These are phyloP conservation scores for Eristalinus aeneus DNA, from an alignment of 2,888 invertebrate genomes.

Conservation along the genomic window DNA sequence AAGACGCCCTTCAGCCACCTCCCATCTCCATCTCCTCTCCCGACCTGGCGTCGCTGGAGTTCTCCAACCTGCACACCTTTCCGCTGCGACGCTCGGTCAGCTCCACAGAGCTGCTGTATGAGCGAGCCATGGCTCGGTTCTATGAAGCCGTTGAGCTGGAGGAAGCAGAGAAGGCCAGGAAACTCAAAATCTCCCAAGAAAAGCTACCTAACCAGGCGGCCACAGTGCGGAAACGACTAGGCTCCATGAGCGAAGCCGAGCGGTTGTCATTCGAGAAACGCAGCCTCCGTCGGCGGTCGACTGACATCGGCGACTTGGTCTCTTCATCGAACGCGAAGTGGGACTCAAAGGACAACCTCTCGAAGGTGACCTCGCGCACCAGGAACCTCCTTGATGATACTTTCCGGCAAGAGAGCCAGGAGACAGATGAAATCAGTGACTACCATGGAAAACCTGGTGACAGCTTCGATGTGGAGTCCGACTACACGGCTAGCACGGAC, in stretches of 20 bases:
- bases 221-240: slow-evolving; percentile 81
- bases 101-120: slow-evolving; percentile 91
- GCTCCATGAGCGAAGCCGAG: slow-evolving; percentile 82
- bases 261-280: slow-evolving; percentile 81
- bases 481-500: slow-evolving; percentile 85
- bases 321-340: slow-evolving; percentile 74
- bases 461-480: slow-evolving; percentile 82
- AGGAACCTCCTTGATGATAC: slow-evolving; percentile 67
- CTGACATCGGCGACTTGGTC: slow-evolving; percentile 77
- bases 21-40: slow-evolving; percentile 92
- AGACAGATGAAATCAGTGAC: slow-evolving; percentile 73
- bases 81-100: slow-evolving; percentile 88
- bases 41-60: slow-evolving; percentile 86
- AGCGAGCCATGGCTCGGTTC: slow-evolving; percentile 90
- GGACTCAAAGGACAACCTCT: slow-evolving; percentile 77
- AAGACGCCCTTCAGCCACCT: slow-evolving; percentile 87
- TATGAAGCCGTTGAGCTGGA: slow-evolving; percentile 89
- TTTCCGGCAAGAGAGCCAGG: slow-evolving; percentile 72
- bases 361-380: slow-evolving; percentile 70
- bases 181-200: slow-evolving; percentile 75
- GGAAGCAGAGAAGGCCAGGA: slow-evolving; percentile 83
- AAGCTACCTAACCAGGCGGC: slow-evolving; percentile 73
- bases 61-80: slow-evolving; percentile 81
- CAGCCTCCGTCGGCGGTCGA: slow-evolving; percentile 81
- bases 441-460: slow-evolving; percentile 74